Evolutionary conservation across 2,888 invertebrate genomes (phyloP).

Genomic region (Gastrophysa polygoni): DNA sequence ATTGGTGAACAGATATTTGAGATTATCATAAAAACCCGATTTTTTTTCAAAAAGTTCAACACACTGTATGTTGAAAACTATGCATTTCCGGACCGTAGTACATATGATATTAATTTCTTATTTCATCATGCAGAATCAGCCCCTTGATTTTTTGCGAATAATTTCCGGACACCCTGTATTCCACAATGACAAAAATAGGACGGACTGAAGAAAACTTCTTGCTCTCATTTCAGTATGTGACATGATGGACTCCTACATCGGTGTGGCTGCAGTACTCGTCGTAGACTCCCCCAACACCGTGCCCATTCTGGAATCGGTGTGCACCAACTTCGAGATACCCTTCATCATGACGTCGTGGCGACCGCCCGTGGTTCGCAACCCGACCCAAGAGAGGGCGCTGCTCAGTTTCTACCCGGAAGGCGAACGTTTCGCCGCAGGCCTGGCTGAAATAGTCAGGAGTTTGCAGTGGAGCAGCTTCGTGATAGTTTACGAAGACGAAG

Average conservation of each 20-base stretch:
- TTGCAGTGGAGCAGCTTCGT: conserved; percentile 80
- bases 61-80: too few species aligned
- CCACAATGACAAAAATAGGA: too few species aligned
- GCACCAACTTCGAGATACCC: conserved; percentile 84
- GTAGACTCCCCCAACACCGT: conserved; percentile 60
- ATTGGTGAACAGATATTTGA: too few species aligned
- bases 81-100: too few species aligned
- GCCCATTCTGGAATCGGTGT: conserved; percentile 80
- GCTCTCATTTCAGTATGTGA: conserved; percentile 61
- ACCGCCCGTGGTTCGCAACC: conserved; percentile 55
- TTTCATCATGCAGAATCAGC: too few species aligned
- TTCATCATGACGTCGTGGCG: conserved; percentile 81
- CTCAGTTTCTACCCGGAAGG: conserved; percentile 52
- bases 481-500: conserved; percentile 77
- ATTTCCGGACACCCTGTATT: too few species aligned
- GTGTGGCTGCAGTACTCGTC: conserved; percentile 83
- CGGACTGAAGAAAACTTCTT: too few species aligned
- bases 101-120: too few species aligned
- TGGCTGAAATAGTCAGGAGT: conserved; percentile 69
- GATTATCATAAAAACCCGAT: too few species aligned
- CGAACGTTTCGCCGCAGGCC: conserved; percentile 66
- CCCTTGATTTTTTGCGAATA: too few species aligned
- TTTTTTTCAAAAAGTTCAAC: too few species aligned
- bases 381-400: conserved; percentile 55
- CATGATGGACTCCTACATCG: conserved; percentile 61